Evolutionary conservation across 2,113 vertebrate species (phyloP).

Genomic region (Prionailurus bengalensis): DNA sequence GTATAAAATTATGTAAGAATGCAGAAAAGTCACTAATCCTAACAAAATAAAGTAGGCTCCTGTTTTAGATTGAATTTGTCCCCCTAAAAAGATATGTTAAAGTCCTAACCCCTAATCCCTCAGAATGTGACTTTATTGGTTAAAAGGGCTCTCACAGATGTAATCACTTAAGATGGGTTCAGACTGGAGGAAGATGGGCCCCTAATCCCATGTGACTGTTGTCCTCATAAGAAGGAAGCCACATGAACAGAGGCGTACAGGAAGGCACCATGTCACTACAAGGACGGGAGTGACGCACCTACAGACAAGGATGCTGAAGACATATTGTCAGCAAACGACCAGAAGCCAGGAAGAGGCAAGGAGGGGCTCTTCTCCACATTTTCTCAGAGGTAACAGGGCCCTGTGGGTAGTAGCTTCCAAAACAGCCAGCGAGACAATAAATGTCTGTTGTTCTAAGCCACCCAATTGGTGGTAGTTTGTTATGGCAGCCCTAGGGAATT

Average conservation of each 20-base stretch:
- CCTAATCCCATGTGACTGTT: neutral
- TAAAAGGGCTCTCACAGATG: neutral
- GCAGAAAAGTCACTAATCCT: neutral
- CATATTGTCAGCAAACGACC: neutral
- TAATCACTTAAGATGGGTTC: neutral
- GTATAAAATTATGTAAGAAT: neutral
- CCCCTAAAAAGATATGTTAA: neutral
- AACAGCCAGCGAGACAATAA: neutral
- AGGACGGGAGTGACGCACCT: neutral
- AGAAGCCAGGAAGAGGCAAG: neutral
- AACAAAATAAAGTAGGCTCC: neutral
- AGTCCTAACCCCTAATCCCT: neutral
- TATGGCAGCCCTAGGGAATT: neutral
- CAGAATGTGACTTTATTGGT: neutral
- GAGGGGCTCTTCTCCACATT: neutral
- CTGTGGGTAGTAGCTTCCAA: neutral
- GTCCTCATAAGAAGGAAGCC: neutral
- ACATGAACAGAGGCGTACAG: neutral
- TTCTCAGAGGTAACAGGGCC: fast-evolving
- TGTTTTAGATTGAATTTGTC: neutral
- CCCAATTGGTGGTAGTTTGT: neutral
- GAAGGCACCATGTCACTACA: neutral
- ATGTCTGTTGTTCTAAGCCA: neutral
- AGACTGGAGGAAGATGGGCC: neutral
- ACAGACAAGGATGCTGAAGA: neutral